These are phyloP conservation scores for Pseudonaja textilis DNA, from an alignment of 2,113 vertebrate genomes.

Conservation along the genomic window DNA sequence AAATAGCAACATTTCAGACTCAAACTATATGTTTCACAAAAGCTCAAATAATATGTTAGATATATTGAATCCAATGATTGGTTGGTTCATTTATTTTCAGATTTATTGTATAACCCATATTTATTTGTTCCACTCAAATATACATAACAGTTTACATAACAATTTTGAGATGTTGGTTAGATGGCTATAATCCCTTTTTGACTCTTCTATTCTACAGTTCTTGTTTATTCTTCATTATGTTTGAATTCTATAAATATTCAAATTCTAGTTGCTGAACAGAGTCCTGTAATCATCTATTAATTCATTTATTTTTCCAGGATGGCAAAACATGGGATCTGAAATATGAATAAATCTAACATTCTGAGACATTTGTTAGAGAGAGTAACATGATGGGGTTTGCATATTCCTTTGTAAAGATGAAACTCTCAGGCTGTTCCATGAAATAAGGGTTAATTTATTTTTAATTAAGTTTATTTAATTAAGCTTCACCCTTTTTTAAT, in stretches of 20 bases:
- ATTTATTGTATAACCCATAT: neutral
- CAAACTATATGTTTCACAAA: neutral
- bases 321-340: constrained; percentile 13
- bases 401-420: constrained; percentile 38
- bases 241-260: neutral
- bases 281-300: neutral
- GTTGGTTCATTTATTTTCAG: neutral
- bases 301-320: constrained; percentile 1
- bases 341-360: constrained; percentile 28
- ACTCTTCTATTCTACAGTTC: neutral
- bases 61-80: neutral
- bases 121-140: neutral
- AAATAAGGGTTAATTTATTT: constrained; percentile 62
- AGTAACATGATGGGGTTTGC: constrained; percentile 15
- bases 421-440: constrained; percentile 38
- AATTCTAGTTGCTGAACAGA: neutral
- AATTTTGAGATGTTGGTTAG: neutral
- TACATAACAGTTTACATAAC: neutral
- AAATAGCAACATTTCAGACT: neutral
- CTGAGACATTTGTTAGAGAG: constrained; percentile 12
- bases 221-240: neutral
- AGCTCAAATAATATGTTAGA: neutral
- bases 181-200: too few relatives aligned
- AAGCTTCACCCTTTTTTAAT: constrained; percentile 51
- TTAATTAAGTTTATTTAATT: constrained; percentile 67